These are phyloP conservation scores for Zaprionus bogoriensis DNA, from an alignment of 2,888 invertebrate genomes.

Conservation along the genomic window DNA sequence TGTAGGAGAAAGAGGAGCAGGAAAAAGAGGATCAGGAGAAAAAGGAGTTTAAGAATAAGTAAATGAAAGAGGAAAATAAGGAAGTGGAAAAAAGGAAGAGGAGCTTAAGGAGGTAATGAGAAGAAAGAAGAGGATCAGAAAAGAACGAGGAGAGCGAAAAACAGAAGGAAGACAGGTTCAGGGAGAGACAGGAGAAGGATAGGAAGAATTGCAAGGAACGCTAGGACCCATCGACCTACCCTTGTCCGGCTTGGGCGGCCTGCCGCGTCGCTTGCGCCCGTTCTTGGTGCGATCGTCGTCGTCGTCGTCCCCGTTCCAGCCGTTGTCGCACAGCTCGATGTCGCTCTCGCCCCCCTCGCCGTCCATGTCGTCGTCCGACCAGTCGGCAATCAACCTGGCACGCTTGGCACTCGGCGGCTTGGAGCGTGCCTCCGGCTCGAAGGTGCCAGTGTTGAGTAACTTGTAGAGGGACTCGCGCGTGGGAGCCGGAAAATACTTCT, in stretches of 20 bases:
- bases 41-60: no score
- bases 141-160: no score
- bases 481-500: slow-evolving; percentile 99
- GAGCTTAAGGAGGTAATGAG: no score
- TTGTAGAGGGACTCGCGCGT: slow-evolving; percentile 91
- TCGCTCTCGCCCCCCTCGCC: slow-evolving; percentile 82
- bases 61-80: no score
- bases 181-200: no score
- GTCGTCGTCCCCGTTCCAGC: slow-evolving; percentile 29
- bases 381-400: slow-evolving; percentile 28
- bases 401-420: slow-evolving; percentile 31
- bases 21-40: no score
- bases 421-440: slow-evolving; percentile 36
- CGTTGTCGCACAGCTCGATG: slow-evolving; percentile 16
- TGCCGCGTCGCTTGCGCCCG: slow-evolving; percentile 53
- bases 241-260: slow-evolving; percentile 74
- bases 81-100: no score
- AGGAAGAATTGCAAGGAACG: no score
- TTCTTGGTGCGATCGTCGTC: slow-evolving; percentile 36
- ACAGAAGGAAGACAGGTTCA: no score
- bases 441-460: slow-evolving; percentile 83
- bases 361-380: slow-evolving; percentile 55
- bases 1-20: no score
- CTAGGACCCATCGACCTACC: slow-evolving; percentile 27
- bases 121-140: no score